Base-by-base conservation (phyloP, 1,140 invertebrate species). In the Manduca sexta region DNA sequence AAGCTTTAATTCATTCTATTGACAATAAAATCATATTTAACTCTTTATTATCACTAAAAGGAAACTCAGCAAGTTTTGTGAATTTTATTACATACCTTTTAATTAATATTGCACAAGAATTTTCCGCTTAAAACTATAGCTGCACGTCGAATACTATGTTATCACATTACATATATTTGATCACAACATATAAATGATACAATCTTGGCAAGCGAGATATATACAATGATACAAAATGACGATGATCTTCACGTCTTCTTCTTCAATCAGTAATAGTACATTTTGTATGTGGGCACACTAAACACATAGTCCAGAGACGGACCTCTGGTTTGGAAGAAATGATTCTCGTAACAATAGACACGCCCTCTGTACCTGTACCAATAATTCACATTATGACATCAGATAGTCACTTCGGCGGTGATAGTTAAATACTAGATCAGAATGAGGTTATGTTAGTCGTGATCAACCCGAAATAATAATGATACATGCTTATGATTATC, bases 331-430 rank as follows among this genome's bases (percentile, higher is more conserved):
- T 82, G 69, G 82, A 83, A 85, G 78, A 85, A 85, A 83, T 85
- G 82, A 68, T 83, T 85, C 69, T 85, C 79, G 82, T 85, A 85
- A 74, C 69, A 71, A 85, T 85, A 85, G n/a, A 82, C 79, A 57
- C 82, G 79, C 60, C 79, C 79, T 71, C 78, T 83, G 82, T 85
- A 85, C 82, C 79, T 85, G 82, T 68, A 79, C 72, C 64, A 85
- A 85, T 45, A 82, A 80, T 65, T 15, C 17, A 45, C 26, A 48
- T 41, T 46, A 46, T 38, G 45, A 37, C 33, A 43, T 43, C 26
- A 6, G 21, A 42, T 42, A 30, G n/a, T n/a, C n/a, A 13, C 12
- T 35, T 35, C 14, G 34, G 14, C n/a, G n/a, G 6, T 14, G 2
- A 11, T 6, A n/a, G 34, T 14, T 12, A 35, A 8, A 12, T 4